Evolutionary conservation across 2,113 vertebrate genomes (phyloP).

Genomic region (rabbit (Oryctolagus cuniculus)): DNA sequence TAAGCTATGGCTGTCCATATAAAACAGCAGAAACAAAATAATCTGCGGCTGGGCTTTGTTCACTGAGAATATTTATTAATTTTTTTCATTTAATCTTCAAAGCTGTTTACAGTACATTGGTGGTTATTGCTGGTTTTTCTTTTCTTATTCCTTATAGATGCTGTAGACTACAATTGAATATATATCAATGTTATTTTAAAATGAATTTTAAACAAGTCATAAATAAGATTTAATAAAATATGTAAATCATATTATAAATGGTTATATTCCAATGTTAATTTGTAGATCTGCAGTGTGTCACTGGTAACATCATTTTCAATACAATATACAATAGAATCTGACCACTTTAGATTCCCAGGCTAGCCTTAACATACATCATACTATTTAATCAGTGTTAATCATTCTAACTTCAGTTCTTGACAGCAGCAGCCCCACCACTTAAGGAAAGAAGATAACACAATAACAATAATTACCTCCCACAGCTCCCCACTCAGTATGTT

Average conservation of each 20-base stretch:
- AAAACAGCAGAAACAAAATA: neutral
- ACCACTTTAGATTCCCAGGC: conserved; percentile 12
- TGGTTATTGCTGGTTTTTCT: neutral
- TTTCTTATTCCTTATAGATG: conserved; percentile 4
- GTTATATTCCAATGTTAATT: neutral
- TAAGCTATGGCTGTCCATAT: neutral
- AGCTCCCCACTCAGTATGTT: neutral
- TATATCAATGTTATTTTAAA: conserved; percentile 7
- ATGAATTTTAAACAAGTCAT: conserved; percentile 21
- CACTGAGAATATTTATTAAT: neutral
- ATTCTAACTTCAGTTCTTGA: conserved; percentile 8
- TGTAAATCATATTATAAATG: neutral
- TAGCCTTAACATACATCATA: neutral
- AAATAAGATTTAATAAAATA: conserved; percentile 35
- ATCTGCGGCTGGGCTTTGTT: neutral
- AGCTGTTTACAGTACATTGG: neutral
- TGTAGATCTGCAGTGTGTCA: neutral
- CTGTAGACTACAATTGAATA: neutral
- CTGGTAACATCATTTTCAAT: neutral
- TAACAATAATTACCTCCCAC: neutral
- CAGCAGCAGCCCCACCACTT: neutral
- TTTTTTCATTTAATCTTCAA: neutral
- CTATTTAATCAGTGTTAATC: conserved; percentile 37
- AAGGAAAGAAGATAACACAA: neutral
- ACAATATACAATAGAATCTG: neutral